Base-by-base conservation (phyloP, 2,888 invertebrate species). In the Ectropis crepuscularia region DNA sequence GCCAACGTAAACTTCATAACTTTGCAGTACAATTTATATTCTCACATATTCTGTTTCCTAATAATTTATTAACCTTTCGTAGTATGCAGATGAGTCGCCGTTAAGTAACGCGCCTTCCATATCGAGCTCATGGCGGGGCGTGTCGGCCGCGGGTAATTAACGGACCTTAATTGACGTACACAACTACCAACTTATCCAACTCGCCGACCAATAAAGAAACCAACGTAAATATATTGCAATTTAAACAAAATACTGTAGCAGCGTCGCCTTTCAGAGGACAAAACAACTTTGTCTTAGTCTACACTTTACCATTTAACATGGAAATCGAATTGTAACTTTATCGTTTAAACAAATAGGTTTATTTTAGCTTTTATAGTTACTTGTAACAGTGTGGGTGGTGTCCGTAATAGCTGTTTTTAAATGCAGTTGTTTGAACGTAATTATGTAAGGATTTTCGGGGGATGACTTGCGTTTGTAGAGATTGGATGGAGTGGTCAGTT, bases 61-160 rank as follows among this genome's bases (percentile, higher is more conserved):
- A 41, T 7, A 51, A 51, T 51, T 51, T 53, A 57, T 57, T 48
- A 58, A 48, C 50, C 10, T 49, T 57, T 53, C 49, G 54, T 54
- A 39, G 43, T 57, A 61, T 60, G 57, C 60, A 61, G 53, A 57
- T 65, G 60, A 57, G 47, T 39, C 16, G 41, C 47, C 55, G 54
- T 41, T 55, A 51, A 55, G 63, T 63, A 55, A 55, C 63, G 49
- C 65, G 57, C 46, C 58, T 58, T 65, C 65, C 66, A 68, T 71
- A 60, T 63, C 47, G 54, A 63, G 16, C 60, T 61, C 66, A 61
- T 69, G 72, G 62, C 38, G 61, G 70, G 72, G 72, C 70, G 72
- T 70, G 70, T 69, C 65, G 65, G 16, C 53, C 57, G 11, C 12
- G 57, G 55, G 61, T 70, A 72, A 72, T 72, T 70, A 70, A 67